These are phyloP conservation scores for Nebria ingens DNA, from an alignment of 1,140 invertebrate genomes.

Conservation along the genomic window DNA sequence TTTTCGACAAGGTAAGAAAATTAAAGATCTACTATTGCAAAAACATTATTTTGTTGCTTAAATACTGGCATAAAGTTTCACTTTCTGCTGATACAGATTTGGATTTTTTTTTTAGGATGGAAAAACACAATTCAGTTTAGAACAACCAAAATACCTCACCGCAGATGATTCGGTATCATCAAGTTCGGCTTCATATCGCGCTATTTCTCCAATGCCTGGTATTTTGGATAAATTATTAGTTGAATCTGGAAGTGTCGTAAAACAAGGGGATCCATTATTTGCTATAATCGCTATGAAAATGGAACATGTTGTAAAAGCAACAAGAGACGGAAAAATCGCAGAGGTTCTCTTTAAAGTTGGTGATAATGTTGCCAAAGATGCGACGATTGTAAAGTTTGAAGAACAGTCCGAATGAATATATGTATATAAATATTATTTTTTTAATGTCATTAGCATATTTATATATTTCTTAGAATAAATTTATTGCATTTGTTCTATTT, in stretches of 20 bases:
- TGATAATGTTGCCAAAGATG: slow-evolving; percentile 73
- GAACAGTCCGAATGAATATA: slow-evolving; percentile 15
- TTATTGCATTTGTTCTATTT: too few species aligned
- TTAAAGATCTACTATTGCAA: too few species aligned
- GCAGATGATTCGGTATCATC: slow-evolving; percentile 26
- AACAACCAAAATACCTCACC: slow-evolving; percentile 40
- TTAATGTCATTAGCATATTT: too few species aligned
- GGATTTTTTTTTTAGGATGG: slow-evolving; percentile 37
- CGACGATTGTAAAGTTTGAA: slow-evolving; percentile 44
- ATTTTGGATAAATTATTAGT: slow-evolving; percentile 87
- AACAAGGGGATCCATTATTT: slow-evolving; percentile 73
- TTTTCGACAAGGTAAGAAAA: slow-evolving; percentile 46
- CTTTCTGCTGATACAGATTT: slow-evolving; percentile 3
- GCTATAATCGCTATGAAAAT: slow-evolving; percentile 99
- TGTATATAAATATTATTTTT: too few species aligned
- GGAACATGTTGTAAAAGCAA: slow-evolving; percentile 88
- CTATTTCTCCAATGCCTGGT: slow-evolving; percentile 89
- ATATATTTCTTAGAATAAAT: too few species aligned
- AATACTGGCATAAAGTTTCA: too few species aligned
- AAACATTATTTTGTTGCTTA: too few species aligned
- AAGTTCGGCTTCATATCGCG: slow-evolving; percentile 34
- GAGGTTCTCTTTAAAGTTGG: slow-evolving; percentile 63
- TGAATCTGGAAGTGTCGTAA: slow-evolving; percentile 63
- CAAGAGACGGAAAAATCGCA: slow-evolving; percentile 61
- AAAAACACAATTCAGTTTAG: slow-evolving; percentile 38